Evolutionary conservation across 2,888 invertebrate species (phyloP), one percentile per base, ranked within the genome.

Genomic region (Epiperipatus broadwayi): DNA sequence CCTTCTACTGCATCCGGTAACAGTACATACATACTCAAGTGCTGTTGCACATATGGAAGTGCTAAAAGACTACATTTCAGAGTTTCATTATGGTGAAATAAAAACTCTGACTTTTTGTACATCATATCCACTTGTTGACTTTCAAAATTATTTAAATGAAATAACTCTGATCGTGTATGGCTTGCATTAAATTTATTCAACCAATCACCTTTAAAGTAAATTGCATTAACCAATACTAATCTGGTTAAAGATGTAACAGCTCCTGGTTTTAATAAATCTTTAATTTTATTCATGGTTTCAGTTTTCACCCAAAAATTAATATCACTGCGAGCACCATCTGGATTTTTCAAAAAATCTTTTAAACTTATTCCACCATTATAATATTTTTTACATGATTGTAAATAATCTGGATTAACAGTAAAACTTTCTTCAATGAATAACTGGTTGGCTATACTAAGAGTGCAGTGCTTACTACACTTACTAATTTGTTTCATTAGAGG

Each of bases 201-300:
- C 81, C 84, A 85, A 25, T 67, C 64, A 2, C 76, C 78, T 65
- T 83, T 83, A 60, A 85, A 85, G 55, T 83, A 81, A 12, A 85
- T 69, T 1, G 83, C 83, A 54, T 83, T 85, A 2, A 81, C 69
- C 4, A 85, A 66, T 2, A 84, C 72, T 40, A 80, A 57, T 36
- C 72, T 65, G 1, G 78, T 78, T 1, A 59, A 51, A 0, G 37
- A 35, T 51, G 61, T 50, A 1, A 81, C 53, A 14, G n/a, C n/a
- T n/a, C n/a, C n/a, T n/a, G n/a, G n/a, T n/a, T n/a, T n/a, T n/a
- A n/a, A n/a, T n/a, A 37, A 33, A 10, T 37, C 35, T 4, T n/a
- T 5, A 4, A 37, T 35, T 18, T 37, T 37, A 33, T 21, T 21
- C 32, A 18, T 5, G 5, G 37, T 37, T 33, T 37, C 15, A 16